A percentile compares a stretch with the other conserved stretches of the same genome.
Conservation (phyloP, 1,140 invertebrate genomes). For the Glomeris maerens region DNA sequence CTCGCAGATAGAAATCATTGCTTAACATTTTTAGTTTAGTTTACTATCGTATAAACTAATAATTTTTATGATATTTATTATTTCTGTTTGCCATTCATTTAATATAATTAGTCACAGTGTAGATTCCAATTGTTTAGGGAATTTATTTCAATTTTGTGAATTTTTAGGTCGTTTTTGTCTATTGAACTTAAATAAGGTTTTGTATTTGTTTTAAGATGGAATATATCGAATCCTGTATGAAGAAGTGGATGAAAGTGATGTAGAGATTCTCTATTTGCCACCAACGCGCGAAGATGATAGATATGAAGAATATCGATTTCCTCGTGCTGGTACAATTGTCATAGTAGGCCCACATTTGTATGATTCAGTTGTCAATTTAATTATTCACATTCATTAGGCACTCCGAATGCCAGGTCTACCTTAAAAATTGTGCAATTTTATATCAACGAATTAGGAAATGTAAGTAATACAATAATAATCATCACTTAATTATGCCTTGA, state of each 20-base stretch:
- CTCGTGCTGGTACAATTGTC: conserved; percentile 51
- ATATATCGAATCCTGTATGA: conserved; percentile 85
- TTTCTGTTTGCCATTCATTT: too few relatives aligned
- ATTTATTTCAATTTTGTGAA: background rate
- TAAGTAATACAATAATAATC: conserved; percentile 20
- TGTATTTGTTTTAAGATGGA: conserved; percentile 45
- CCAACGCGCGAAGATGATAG: conserved; percentile 59
- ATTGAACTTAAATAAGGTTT: too few relatives aligned
- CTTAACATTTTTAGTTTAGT: background rate
- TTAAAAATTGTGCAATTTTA: conserved; percentile 78
- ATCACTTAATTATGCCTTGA: background rate
- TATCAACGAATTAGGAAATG: conserved; percentile 46
- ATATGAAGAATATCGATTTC: conserved; percentile 83
- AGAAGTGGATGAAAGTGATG: conserved; percentile 87
- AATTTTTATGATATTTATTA: background rate
- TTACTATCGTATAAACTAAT: background rate
- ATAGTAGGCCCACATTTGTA: background rate
- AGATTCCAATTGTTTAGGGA: background rate
- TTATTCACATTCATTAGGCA: conserved; percentile 26
- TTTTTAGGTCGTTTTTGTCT: background rate
- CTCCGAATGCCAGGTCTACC: conserved; percentile 72
- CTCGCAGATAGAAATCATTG: background rate
- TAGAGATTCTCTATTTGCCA: conserved; percentile 78
- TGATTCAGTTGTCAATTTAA: background rate
- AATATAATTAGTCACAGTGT: background rate